Base-by-base conservation (phyloP, 2,797 vertebrate species). In the Lycodopsis pacificus region DNA sequence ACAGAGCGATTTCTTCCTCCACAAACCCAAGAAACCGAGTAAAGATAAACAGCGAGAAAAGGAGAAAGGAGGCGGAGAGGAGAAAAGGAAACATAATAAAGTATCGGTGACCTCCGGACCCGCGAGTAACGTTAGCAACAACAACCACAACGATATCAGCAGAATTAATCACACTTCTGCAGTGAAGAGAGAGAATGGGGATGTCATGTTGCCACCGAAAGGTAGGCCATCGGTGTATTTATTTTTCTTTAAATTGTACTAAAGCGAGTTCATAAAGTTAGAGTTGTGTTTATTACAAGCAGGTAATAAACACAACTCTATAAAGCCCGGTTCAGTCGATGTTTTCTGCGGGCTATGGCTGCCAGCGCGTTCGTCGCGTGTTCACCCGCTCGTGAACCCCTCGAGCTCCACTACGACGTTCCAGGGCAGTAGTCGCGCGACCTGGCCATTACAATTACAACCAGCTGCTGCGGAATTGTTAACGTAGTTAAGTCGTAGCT, bases 151-250 rank as follows among this genome's bases (percentile, higher is more conserved):
- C 89, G 87, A 91, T 36, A 68, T 86, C 66, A 34, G 79, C 80
- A 88, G 86, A 76, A 83, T 93, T 78, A 86, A 86, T 44, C 82
- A 88, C 75, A 80, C 86, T 80, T 83, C 89, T 57, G 89, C 89
- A 0, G 48, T 54, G 77, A 95, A 92, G 86, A 96, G 95, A 85
- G 97, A 98, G 89, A 99, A 98, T 89, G 98, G 97, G 20, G 96
- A 97, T 77, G 91, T 96, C 92, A 95, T 90, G 88, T 89, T 92
- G 76, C 76, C 85, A 84, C 93, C 93, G 67, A 95, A 95, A 97
- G 97, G 96, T 97, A 96, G 77, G 90, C 85, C 85, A 61, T 1
- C 14, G 27, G 1, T 34, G 7, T 53, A 17, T 64, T 17, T 27
- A 5, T 62, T 19, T 61, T 27, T 19, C 0, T 63, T 48, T 7